These are phyloP conservation scores for Popillia japonica DNA, from an alignment of 1,140 invertebrate genomes.

Conservation along the genomic window DNA sequence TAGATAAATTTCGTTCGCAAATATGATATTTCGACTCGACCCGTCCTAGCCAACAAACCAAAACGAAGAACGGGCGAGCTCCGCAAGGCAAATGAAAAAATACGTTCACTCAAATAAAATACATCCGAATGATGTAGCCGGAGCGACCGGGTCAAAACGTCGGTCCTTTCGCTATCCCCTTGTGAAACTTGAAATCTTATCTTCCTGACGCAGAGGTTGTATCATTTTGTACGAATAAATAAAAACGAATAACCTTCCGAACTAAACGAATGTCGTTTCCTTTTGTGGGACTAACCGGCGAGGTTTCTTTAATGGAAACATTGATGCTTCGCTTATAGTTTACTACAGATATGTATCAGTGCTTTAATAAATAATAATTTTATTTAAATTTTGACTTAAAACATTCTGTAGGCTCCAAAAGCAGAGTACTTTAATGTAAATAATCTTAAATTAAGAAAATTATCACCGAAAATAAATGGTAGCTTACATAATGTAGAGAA, in stretches of 20 bases:
- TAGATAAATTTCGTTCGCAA: neutral
- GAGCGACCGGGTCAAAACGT: neutral
- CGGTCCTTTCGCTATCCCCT: neutral
- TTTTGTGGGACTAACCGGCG: no score
- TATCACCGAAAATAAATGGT: neutral
- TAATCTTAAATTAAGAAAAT: neutral
- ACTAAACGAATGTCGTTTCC: no score
- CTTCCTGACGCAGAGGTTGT: neutral
- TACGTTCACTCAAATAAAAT: neutral
- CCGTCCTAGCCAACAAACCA: neutral
- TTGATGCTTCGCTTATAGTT: no score
- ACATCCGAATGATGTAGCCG: neutral
- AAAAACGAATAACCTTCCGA: neutral
- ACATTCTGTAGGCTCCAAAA: no score
- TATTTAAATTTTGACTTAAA: no score
- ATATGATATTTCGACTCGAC: neutral
- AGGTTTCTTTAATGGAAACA: no score
- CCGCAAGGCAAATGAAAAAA: neutral
- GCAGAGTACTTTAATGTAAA: no score
- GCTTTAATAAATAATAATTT: no score
- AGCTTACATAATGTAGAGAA: neutral
- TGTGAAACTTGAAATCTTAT: neutral
- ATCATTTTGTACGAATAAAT: neutral
- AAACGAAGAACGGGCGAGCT: neutral
- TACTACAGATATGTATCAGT: no score